Evolutionary conservation across 2,113 vertebrate species (phyloP).

Genomic region (Peromyscus californicus): DNA sequence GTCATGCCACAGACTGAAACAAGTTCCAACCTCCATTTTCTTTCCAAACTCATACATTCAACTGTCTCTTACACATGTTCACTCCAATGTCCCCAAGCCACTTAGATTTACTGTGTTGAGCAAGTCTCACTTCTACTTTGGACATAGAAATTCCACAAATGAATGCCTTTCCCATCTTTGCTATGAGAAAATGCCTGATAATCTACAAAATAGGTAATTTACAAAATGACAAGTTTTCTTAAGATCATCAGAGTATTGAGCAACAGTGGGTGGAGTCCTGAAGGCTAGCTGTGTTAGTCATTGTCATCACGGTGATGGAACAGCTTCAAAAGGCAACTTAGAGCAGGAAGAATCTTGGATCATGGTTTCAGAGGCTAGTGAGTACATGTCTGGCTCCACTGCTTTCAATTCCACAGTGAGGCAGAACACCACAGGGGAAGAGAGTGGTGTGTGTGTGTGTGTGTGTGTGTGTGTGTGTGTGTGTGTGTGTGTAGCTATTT

Average conservation of each 20-base stretch:
- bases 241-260: background rate
- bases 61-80: background rate
- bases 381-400: background rate
- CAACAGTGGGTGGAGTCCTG: background rate
- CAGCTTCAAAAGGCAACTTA: background rate
- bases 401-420: background rate
- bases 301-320: background rate
- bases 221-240: background rate
- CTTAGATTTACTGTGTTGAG: background rate
- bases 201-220: background rate
- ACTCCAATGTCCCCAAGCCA: background rate
- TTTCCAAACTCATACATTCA: slow-evolving; percentile 20
- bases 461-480: no score
- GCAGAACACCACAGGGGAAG: background rate
- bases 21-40: background rate
- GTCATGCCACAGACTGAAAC: background rate
- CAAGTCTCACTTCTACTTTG: background rate
- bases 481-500: background rate
- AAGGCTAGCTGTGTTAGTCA: background rate
- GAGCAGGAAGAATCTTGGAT: background rate
- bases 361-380: background rate
- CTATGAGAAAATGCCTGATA: background rate
- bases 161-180: background rate
- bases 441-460: no score
- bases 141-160: background rate